A percentile compares a stretch with the other conserved stretches of the same genome.
phyloP scores from a whole-genome alignment of 64 coral and sea anemone species.

The Cladopsammia gracilis region DNA sequence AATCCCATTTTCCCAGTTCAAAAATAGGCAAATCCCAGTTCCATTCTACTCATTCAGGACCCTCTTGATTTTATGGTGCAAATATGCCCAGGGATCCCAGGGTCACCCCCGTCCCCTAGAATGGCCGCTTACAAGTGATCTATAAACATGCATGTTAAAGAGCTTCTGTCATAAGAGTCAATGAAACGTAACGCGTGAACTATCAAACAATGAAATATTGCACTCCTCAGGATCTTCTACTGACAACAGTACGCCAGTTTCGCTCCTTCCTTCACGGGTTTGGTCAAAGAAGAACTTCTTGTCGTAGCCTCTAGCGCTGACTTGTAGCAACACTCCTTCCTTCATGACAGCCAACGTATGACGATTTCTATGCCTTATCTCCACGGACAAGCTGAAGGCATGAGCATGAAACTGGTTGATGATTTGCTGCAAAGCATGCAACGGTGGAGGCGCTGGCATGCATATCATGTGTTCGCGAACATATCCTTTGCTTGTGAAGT shows the following conservation, averaged over 20 bases:
- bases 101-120: too few species aligned
- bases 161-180: too few species aligned
- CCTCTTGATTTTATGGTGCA: too few species aligned
- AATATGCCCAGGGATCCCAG: too few species aligned
- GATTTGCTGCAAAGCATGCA: background rate
- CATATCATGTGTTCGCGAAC: slow-evolving; percentile 12
- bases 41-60: too few species aligned
- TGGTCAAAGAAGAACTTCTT: slow-evolving; percentile 35
- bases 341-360: slow-evolving; percentile 10
- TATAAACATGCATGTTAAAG: too few species aligned
- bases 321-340: slow-evolving; percentile 1
- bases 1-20: too few species aligned
- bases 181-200: background rate
- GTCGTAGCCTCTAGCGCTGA: background rate
- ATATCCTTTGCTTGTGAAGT: background rate
- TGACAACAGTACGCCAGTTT: slow-evolving; percentile 11
- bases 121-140: too few species aligned
- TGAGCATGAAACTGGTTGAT: slow-evolving; percentile 2
- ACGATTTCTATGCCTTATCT: slow-evolving; percentile 19
- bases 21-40: too few species aligned
- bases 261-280: background rate
- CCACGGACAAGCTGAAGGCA: slow-evolving; percentile 10
- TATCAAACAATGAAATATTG: slow-evolving; percentile 9
- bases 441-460: background rate
- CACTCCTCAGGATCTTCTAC: slow-evolving; percentile 5